phyloP scores from a whole-genome alignment of 1,140 invertebrate genomes.

The Zaprionus africanus region DNA sequence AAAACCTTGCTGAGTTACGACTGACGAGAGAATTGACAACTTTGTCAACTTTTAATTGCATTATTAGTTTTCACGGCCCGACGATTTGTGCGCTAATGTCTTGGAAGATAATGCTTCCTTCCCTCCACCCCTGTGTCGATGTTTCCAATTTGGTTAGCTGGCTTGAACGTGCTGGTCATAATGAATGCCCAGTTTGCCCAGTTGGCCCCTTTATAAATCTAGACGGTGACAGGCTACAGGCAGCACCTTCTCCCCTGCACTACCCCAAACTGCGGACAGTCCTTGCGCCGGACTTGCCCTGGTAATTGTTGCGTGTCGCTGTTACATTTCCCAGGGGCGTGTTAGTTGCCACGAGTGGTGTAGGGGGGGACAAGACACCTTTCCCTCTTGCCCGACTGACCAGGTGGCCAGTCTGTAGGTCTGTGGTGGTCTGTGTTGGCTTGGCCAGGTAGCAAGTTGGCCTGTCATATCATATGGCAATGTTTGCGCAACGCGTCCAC shows the following conservation, averaged over 20 bases:
- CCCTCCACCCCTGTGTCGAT: neutral
- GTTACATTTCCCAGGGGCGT: slow-evolving; percentile 78
- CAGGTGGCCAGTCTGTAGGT: slow-evolving; percentile 6
- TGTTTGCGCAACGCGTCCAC: slow-evolving; percentile 73
- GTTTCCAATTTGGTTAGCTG: slow-evolving; percentile 41
- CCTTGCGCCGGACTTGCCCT: slow-evolving; percentile 20
- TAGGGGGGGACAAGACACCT: slow-evolving; percentile 17
- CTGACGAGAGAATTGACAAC: slow-evolving; percentile 59
- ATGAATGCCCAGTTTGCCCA: slow-evolving; percentile 12
- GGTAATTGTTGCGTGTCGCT: slow-evolving; percentile 75
- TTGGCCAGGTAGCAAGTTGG: slow-evolving; percentile 16
- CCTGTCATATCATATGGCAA: slow-evolving; percentile 73
- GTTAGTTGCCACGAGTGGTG: slow-evolving; percentile 43
- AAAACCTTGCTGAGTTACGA: slow-evolving; percentile 64
- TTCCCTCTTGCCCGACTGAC: slow-evolving; percentile 22
- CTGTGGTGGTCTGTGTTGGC: neutral
- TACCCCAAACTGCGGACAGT: neutral
- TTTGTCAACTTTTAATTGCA: slow-evolving; percentile 77
- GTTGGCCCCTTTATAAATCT: slow-evolving; percentile 17
- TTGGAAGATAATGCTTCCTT: neutral
- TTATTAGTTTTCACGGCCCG: slow-evolving; percentile 74
- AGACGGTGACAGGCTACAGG: slow-evolving; percentile 3
- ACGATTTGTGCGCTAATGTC: slow-evolving; percentile 44
- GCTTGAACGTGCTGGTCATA: slow-evolving; percentile 18
- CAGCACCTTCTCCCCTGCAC: neutral